Percentiles rank a stretch among this genome's conserved stretches.
These are phyloP conservation scores for Drosophila acutilabella DNA, from an alignment of 2,888 invertebrate genomes.

Conservation along the genomic window DNA sequence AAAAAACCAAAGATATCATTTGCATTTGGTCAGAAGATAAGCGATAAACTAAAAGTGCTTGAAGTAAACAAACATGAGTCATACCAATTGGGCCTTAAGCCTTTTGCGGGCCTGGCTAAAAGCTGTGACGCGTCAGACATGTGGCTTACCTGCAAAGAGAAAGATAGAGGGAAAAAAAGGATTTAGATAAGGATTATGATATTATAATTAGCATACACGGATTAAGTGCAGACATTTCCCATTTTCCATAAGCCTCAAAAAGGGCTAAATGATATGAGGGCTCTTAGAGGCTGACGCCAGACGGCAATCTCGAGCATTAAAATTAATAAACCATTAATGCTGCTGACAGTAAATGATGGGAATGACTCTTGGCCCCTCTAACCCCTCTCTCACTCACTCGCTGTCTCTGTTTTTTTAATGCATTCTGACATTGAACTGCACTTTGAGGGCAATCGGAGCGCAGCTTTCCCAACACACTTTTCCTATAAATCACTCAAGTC, in stretches of 20 bases:
- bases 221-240: constrained; percentile 19
- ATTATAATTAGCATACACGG: constrained; percentile 43
- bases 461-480: constrained; percentile 65
- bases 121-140: neutral
- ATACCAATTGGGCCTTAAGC: constrained; percentile 17
- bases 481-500: constrained; percentile 66
- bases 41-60: constrained; percentile 3
- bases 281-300: neutral
- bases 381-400: neutral
- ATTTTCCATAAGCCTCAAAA: constrained; percentile 3
- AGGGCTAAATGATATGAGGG: constrained; percentile 4
- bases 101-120: constrained; percentile 4
- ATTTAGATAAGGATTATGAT: constrained; percentile 16
- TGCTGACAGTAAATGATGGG: constrained; percentile 23
- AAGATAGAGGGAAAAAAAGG: constrained; percentile 13
- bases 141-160: constrained; percentile 64
- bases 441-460: constrained; percentile 19
- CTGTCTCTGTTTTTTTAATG: constrained; percentile 42
- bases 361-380: constrained; percentile 2
- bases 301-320: constrained; percentile 21
- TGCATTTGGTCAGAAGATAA: constrained; percentile 20
- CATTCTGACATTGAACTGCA: constrained; percentile 51
- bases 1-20: constrained; percentile 8
- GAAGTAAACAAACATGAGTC: constrained; percentile 18
- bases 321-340: constrained; percentile 64